Base-by-base conservation (phyloP, 2,888 invertebrate genomes). In the Malthinus flaveolus region DNA sequence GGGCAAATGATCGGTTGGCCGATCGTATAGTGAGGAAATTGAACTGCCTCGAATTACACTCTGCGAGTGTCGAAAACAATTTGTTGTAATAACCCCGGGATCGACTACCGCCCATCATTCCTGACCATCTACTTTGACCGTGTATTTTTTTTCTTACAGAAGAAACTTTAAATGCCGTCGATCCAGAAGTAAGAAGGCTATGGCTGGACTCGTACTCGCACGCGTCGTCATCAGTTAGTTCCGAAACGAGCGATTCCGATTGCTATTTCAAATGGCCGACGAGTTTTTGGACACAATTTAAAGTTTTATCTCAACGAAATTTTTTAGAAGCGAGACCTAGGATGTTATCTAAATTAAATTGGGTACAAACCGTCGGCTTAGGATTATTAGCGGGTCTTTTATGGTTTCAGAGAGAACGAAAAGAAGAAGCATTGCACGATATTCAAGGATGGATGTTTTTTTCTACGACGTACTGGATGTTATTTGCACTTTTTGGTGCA, bases 391-490 rank as follows among this genome's bases (percentile, higher is more conserved):
- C 89, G 1, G 90, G 91, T 8, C 81, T 90, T 31, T 81, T 91
- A 48, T 92, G 91, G 91, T 89, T 89, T 72, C 87, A 90, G 74
- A 78, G 90, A 68, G 87, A 88, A n/a, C 80, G 90, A 56, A 85
- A 83, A 35, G 91, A 92, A 75, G 86, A 87, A 66, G 85, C 87
- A 8, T 79, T 92, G 53, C 86, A 88, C 67, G 91, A 91, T 76
- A 85, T 91, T 61, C 88, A 89, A 77, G 91, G 91, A 45, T 89
- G 89, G 90, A 87, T 91, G 87, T 91, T 91, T 76, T 91, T 91
- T 78, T 89, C 89, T 57, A 88, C 89, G 49, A 89, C 88, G 15
- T 90, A 91, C 73, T 91, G 91, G 90, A 90, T 90, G 87, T 81
- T 91, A 57, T 89, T 89, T 73, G 88, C 90, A 11, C 83, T 89